Conservation (phyloP, 2,113 vertebrate species). For the Psilopogon haemacephalus region DNA sequence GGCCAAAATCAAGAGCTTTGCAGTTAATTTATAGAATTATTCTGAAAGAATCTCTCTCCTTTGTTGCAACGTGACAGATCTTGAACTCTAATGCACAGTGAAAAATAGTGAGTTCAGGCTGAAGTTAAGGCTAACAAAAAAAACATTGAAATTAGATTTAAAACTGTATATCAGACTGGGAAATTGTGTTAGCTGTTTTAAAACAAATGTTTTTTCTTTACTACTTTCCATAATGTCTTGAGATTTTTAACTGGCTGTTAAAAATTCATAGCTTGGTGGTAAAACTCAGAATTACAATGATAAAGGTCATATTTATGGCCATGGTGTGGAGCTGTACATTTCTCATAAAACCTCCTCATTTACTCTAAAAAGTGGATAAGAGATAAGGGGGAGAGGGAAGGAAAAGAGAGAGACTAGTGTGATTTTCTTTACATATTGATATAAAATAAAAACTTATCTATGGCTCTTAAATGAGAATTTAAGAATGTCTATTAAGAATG, state of each 20-base stretch:
- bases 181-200: neutral
- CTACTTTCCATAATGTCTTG: neutral
- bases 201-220: neutral
- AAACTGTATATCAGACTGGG: neutral
- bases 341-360: neutral
- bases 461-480: neutral
- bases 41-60: neutral
- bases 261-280: neutral
- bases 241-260: neutral
- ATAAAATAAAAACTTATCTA: neutral
- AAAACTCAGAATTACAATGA: neutral
- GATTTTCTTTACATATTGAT: neutral
- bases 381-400: neutral
- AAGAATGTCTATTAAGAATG: neutral
- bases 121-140: neutral
- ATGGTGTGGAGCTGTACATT: neutral
- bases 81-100: neutral
- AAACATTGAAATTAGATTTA: neutral
- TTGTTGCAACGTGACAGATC: neutral
- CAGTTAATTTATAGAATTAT: slow-evolving; percentile 21
- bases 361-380: neutral
- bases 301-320: neutral
- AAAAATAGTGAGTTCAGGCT: slow-evolving; percentile 3
- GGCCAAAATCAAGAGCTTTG: slow-evolving; percentile 7
- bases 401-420: neutral